Percentiles rank a stretch among this genome's conserved stretches.
These are phyloP conservation scores for Petrosia ficiformis DNA, from an alignment of 37 sponge, comb jelly and placozoan species.

Conservation along the genomic window DNA sequence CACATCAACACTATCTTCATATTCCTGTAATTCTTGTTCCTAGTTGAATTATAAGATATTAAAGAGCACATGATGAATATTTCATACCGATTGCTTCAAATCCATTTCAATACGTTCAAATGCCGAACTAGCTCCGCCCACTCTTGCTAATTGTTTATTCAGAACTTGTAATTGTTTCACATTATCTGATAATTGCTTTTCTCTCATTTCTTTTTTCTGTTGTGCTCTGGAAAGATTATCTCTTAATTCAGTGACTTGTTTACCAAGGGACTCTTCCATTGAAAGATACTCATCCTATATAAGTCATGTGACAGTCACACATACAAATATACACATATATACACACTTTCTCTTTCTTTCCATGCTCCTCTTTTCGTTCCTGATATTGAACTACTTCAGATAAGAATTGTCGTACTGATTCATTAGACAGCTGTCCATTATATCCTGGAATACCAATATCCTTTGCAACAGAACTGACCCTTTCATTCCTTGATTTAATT, in stretches of 20 bases:
- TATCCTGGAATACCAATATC: background rate
- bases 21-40: conserved; percentile 57
- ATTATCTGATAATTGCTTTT: conserved; percentile 42
- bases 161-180: conserved; percentile 19
- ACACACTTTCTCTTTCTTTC: conserved; percentile 22
- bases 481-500: conserved; percentile 22
- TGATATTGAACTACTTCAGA: conserved; percentile 5
- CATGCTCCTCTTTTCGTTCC: conserved; percentile 14
- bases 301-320: background rate
- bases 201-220: conserved; percentile 44
- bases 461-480: conserved; percentile 21
- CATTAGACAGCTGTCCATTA: conserved; percentile 10
- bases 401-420: conserved; percentile 17
- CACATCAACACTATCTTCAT: conserved; percentile 30
- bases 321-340: background rate
- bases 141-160: conserved; percentile 7
- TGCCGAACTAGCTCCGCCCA: conserved; percentile 39
- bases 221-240: conserved; percentile 44
- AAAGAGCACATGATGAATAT: background rate
- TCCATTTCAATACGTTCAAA: conserved; percentile 54
- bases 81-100: conserved; percentile 40
- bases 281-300: conserved; percentile 15
- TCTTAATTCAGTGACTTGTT: conserved; percentile 44
- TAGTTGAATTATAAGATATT: conserved; percentile 12
- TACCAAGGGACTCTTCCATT: conserved; percentile 28